A percentile compares a stretch with the other conserved stretches of the same genome.
phyloP scores from a whole-genome alignment of 1,140 invertebrate genomes.

The Chymomyza costata region DNA sequence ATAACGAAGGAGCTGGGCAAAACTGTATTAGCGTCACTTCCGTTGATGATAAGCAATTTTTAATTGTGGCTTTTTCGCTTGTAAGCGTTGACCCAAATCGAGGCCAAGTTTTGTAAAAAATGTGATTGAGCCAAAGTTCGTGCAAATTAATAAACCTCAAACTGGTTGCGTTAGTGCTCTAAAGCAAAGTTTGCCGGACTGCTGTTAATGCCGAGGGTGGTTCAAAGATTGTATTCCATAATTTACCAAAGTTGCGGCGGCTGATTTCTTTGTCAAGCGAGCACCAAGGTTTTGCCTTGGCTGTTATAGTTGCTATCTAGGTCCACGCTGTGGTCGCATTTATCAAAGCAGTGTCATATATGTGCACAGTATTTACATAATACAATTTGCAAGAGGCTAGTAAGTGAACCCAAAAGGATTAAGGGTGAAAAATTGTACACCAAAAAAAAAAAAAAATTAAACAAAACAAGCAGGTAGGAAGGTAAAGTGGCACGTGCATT shows the following conservation, averaged over 20 bases:
- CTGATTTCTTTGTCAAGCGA: conserved; percentile 21
- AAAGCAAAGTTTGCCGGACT: no score
- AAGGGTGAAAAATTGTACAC: conserved; percentile 34
- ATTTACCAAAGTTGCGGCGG: no score
- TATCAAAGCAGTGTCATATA: conserved; percentile 17
- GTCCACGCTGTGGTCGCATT: no score
- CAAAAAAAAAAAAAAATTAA: conserved; percentile 10
- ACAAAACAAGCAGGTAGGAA: no score
- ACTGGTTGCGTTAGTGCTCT: conserved; percentile 17
- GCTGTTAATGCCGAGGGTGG: no score
- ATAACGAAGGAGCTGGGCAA: conserved; percentile 28
- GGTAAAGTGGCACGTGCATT: conserved; percentile 12
- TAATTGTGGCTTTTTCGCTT: conserved; percentile 68
- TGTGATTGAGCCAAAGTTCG: conserved; percentile 55
- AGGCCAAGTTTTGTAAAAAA: conserved; percentile 43
- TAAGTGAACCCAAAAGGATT: conserved; percentile 37
- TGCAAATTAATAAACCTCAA: conserved; percentile 70
- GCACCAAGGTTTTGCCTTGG: conserved; percentile 46
- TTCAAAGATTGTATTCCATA: no score
- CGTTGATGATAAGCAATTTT: conserved; percentile 69
- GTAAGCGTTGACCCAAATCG: conserved; percentile 35
- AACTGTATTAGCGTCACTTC: conserved; percentile 39
- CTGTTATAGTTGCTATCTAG: no score
- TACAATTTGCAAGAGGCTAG: conserved; percentile 35
- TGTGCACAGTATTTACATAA: conserved; percentile 42